Evolutionary conservation across 2,888 invertebrate species (phyloP).

Genomic region (Hirtodrosophila trivittata): DNA sequence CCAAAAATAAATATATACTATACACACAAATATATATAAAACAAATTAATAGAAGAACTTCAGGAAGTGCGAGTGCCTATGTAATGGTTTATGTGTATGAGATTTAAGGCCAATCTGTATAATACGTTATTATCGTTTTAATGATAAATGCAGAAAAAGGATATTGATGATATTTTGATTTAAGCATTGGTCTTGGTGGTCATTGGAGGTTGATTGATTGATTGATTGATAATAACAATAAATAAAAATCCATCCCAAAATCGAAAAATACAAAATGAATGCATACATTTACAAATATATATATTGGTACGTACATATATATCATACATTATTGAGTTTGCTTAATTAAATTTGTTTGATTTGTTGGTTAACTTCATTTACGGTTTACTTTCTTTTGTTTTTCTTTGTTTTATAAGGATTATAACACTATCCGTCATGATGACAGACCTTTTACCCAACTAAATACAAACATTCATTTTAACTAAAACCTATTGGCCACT

Average conservation of each 20-base stretch:
- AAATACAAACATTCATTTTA: constrained; percentile 45
- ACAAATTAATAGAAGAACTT: too few species aligned
- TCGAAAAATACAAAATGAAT: constrained; percentile 51
- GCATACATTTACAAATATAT: constrained; percentile 61
- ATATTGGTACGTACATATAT: constrained; percentile 58
- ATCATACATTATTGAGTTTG: constrained; percentile 66
- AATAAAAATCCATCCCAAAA: constrained; percentile 39
- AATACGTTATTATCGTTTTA: too few species aligned
- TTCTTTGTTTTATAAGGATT: constrained; percentile 27
- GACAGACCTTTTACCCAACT: constrained; percentile 27
- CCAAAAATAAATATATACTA: too few species aligned
- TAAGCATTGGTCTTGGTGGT: too few species aligned
- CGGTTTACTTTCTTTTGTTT: neutral
- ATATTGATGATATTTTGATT: too few species aligned
- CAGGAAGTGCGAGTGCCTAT: too few species aligned
- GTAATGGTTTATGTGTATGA: too few species aligned
- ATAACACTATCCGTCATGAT: constrained; percentile 10
- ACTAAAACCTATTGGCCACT: constrained; percentile 39
- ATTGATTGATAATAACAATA: too few species aligned
- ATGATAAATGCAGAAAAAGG: too few species aligned
- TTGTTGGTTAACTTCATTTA: constrained; percentile 14
- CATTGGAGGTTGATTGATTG: too few species aligned
- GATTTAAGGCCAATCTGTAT: too few species aligned
- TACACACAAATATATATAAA: too few species aligned
- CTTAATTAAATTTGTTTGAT: constrained; percentile 38